Conservation (phyloP, 2,888 invertebrate genomes). For the Clanis bilineata region DNA sequence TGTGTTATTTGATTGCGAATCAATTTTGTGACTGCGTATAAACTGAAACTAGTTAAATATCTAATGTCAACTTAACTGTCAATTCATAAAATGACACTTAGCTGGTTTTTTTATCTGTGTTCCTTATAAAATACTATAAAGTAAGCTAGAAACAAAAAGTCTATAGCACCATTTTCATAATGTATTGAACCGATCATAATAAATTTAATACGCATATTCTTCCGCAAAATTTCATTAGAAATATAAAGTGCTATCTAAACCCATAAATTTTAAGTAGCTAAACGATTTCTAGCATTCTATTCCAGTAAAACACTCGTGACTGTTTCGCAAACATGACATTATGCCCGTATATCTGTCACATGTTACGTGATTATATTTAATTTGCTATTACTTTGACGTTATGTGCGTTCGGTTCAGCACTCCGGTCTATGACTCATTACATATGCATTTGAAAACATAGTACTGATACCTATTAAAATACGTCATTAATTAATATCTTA, state of each 20-base stretch:
- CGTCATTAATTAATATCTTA: no score
- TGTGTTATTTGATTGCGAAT: background rate
- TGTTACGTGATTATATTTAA: constrained; percentile 25
- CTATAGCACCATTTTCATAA: background rate
- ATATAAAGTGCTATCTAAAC: constrained; percentile 44
- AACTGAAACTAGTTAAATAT: no score
- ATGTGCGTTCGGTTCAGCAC: background rate
- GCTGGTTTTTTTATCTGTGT: no score
- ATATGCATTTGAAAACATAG: background rate
- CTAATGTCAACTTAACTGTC: no score
- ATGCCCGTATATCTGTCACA: constrained; percentile 30
- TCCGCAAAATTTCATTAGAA: constrained; percentile 1
- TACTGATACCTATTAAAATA: no score
- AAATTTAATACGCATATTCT: constrained; percentile 8
- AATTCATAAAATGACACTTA: no score
- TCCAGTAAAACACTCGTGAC: constrained; percentile 26
- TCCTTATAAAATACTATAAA: no score
- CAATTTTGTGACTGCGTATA: no score
- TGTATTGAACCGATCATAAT: constrained; percentile 23
- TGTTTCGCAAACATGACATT: constrained; percentile 31
- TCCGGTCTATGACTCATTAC: background rate
- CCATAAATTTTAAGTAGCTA: constrained; percentile 52
- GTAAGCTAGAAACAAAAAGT: no score
- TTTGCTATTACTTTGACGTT: background rate
- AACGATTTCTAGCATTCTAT: constrained; percentile 29